phyloP scores from a whole-genome alignment of 2,113 vertebrate species.

The Pheucticus melanocephalus region DNA sequence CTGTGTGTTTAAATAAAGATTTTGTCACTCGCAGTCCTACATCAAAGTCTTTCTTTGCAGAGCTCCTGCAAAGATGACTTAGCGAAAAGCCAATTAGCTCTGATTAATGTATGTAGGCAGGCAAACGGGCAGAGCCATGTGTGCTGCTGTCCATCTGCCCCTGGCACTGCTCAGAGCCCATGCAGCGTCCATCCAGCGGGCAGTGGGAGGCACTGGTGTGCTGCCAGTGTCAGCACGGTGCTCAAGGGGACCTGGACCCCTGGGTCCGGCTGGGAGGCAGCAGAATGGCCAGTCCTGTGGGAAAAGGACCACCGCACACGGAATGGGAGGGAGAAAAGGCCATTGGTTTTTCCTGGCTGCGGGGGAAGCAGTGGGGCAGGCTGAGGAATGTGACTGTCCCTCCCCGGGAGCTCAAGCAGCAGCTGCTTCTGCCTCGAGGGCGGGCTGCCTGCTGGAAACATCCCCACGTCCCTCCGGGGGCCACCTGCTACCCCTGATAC shows the following conservation, averaged over 20 bases:
- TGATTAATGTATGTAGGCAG: neutral
- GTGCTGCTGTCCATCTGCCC: neutral
- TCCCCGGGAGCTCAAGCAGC: neutral
- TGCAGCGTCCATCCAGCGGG: neutral
- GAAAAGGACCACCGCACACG: neutral
- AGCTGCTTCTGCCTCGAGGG: neutral
- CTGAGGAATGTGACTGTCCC: no score
- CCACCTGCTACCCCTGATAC: neutral
- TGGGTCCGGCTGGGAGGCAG: neutral
- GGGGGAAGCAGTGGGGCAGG: neutral
- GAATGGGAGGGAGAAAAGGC: neutral
- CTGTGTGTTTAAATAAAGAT: neutral
- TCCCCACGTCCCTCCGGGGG: accelerated
- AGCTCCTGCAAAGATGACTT: neutral
- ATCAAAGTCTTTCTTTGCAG: neutral
- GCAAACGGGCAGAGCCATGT: neutral
- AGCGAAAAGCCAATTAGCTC: slow-evolving; percentile 7
- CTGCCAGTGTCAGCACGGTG: neutral
- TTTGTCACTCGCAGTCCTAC: neutral
- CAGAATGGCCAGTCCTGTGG: neutral
- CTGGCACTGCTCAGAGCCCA: neutral
- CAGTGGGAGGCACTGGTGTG: neutral
- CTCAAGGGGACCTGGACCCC: neutral
- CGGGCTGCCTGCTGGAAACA: neutral
- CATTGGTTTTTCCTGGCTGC: neutral